Conservation (phyloP, 2,888 invertebrate species). For the Hyposoter dolosus region DNA sequence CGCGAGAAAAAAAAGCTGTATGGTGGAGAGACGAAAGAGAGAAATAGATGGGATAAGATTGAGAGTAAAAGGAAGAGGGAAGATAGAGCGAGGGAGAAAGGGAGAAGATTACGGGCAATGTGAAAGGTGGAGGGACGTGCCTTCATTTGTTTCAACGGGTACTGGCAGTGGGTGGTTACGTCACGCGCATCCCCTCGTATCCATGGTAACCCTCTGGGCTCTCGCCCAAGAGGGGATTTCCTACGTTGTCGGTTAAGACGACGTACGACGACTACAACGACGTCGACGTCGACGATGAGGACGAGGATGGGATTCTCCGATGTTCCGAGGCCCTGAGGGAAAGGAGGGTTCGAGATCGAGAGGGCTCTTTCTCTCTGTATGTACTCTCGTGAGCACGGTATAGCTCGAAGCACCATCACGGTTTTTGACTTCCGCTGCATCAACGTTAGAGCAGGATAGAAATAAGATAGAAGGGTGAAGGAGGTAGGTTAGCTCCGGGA, state of each 20-base stretch:
- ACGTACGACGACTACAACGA: conserved; percentile 72
- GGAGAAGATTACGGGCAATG: conserved; percentile 56
- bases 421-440: conserved; percentile 66
- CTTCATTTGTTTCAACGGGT: conserved; percentile 85
- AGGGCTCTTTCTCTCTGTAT: conserved; percentile 50
- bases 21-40: conserved; percentile 51
- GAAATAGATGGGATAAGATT: conserved; percentile 5
- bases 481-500: conserved; percentile 35
- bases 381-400: conserved; percentile 34
- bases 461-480: conserved; percentile 40
- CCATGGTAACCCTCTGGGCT: conserved; percentile 84
- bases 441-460: conserved; percentile 54
- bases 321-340: conserved; percentile 34
- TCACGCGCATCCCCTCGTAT: conserved; percentile 82
- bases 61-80: conserved; percentile 5
- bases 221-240: conserved; percentile 83
- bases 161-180: conserved; percentile 83
- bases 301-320: conserved; percentile 69
- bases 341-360: conserved; percentile 57
- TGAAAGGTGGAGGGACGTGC: conserved; percentile 78
- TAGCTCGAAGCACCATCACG: conserved; percentile 60
- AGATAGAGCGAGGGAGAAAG: background rate
- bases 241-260: conserved; percentile 83
- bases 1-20: conserved; percentile 69
- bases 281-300: conserved; percentile 73